Conservation (phyloP, 1,140 invertebrate species). For the Drosophila yakuba region DNA sequence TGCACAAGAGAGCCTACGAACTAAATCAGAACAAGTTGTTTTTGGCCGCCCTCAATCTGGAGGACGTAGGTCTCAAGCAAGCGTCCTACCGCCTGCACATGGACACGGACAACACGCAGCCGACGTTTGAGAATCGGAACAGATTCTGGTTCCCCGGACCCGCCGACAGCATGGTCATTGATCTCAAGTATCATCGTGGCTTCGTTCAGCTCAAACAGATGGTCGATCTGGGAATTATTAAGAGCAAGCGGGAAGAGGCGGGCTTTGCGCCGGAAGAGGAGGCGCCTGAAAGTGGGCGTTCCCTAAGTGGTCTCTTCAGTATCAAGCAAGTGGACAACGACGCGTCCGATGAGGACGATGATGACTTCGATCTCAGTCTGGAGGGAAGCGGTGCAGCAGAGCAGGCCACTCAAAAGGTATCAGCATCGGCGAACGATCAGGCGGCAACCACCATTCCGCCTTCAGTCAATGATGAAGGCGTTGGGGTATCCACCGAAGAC, state of each 20-base stretch:
- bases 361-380: constrained; percentile 36
- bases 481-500: constrained; percentile 3
- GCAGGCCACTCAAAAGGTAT: neutral
- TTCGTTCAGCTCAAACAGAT: constrained; percentile 89
- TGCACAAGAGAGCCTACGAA: constrained; percentile 86
- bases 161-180: constrained; percentile 87
- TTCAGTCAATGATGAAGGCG: neutral
- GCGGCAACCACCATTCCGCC: neutral
- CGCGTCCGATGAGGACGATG: constrained; percentile 45
- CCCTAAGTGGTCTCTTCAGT: constrained; percentile 28
- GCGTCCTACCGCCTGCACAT: constrained; percentile 87
- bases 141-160: constrained; percentile 89
- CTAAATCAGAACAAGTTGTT: constrained; percentile 85
- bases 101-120: constrained; percentile 89
- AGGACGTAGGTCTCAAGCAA: constrained; percentile 65
- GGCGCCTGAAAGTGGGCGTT: neutral
- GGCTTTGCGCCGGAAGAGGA: constrained; percentile 30
- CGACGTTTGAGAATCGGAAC: constrained; percentile 87
- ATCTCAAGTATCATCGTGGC: constrained; percentile 88
- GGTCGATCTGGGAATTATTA: constrained; percentile 87
- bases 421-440: neutral
- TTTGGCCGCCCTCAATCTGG: constrained; percentile 74
- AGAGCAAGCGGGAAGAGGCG: constrained; percentile 70
- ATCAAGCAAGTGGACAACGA: constrained; percentile 35
- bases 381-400: constrained; percentile 12